Evolutionary conservation across 1,140 invertebrate species (phyloP).

Genomic region (Scaptomyza hsui): DNA sequence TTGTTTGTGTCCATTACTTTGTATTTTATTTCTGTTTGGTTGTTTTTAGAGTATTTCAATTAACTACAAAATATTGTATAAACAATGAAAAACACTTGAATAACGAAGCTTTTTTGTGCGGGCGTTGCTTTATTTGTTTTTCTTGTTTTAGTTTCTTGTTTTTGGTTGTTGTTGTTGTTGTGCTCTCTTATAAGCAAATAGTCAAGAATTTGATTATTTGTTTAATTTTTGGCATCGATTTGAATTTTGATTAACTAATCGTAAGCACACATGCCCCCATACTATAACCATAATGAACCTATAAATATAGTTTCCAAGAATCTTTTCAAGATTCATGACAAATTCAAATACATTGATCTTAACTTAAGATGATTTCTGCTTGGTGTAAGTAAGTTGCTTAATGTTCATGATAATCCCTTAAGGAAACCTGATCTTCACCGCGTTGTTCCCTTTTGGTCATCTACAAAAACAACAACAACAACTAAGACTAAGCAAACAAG

Average conservation of each 20-base stretch:
- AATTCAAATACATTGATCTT: too few species aligned
- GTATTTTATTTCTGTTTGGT: slow-evolving; percentile 1
- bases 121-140: slow-evolving; percentile 16
- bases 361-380: too few species aligned
- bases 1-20: slow-evolving; percentile 35
- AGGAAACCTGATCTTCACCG: slow-evolving; percentile 43
- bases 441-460: slow-evolving; percentile 20
- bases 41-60: slow-evolving; percentile 40
- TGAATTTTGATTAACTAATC: background rate
- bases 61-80: slow-evolving; percentile 50
- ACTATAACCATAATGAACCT: background rate
- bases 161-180: background rate
- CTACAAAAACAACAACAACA: slow-evolving; percentile 1
- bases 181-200: slow-evolving; percentile 34
- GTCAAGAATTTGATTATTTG: slow-evolving; percentile 14
- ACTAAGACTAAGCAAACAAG: slow-evolving; percentile 23
- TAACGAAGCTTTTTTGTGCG: slow-evolving; percentile 32
- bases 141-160: background rate
- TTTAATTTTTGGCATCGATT: slow-evolving; percentile 4
- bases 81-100: slow-evolving; percentile 49
- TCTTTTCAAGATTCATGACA: too few species aligned
- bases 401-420: slow-evolving; percentile 42
- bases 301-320: too few species aligned
- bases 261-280: background rate
- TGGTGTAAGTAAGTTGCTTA: background rate